Conservation (phyloP, 2,797 vertebrate species). For the Oryzias dopingdopingensis region DNA sequence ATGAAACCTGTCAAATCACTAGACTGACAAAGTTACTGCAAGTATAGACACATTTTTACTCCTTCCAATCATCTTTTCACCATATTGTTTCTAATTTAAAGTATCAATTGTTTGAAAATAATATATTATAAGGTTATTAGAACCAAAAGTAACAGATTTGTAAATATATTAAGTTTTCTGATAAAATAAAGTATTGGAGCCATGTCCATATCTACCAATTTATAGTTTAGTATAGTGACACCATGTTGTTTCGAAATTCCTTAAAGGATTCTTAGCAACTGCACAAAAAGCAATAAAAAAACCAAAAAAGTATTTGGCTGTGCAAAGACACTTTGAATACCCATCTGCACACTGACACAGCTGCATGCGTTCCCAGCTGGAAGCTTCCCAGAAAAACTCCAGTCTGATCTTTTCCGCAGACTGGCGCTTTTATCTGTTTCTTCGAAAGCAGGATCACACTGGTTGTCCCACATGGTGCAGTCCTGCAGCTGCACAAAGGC, state of each 20-base stretch:
- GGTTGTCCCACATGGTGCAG: slow-evolving; percentile 44
- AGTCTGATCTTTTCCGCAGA: slow-evolving; percentile 51
- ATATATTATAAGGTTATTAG: too few relatives aligned
- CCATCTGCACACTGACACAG: slow-evolving; percentile 37
- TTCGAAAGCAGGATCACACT: slow-evolving; percentile 43
- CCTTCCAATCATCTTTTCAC: not conserved
- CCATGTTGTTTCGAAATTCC: too few relatives aligned
- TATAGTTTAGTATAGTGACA: too few relatives aligned
- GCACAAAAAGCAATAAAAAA: too few relatives aligned
- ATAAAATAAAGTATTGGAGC: too few relatives aligned
- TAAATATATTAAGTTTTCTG: too few relatives aligned
- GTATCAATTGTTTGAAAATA: too few relatives aligned
- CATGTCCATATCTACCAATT: too few relatives aligned
- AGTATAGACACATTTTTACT: not conserved
- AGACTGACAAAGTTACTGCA: slow-evolving; percentile 36
- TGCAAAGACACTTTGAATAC: not conserved
- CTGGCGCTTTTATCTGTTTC: slow-evolving; percentile 59
- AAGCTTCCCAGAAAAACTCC: slow-evolving; percentile 40
- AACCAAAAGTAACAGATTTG: too few relatives aligned
- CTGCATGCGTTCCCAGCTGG: slow-evolving; percentile 49
- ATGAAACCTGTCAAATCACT: slow-evolving; percentile 45
- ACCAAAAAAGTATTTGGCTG: too few relatives aligned
- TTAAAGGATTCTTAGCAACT: too few relatives aligned
- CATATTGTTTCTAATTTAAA: too few relatives aligned
- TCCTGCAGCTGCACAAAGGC: slow-evolving; percentile 30